Evolutionary conservation across 1,140 invertebrate genomes (phyloP).

Genomic region (Drosophila watanabei): DNA sequence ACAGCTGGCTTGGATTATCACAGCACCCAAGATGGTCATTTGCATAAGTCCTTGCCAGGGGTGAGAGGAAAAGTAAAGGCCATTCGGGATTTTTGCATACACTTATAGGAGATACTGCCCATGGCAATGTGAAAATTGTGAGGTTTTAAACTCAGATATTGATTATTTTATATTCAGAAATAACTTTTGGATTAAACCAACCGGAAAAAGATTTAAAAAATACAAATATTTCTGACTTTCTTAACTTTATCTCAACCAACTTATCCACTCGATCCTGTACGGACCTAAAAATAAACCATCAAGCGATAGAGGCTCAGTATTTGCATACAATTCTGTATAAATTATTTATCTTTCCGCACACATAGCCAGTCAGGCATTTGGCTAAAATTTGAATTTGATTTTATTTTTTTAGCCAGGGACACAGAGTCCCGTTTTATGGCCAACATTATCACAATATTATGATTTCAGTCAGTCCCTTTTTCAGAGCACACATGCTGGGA

Average conservation of each 20-base stretch:
- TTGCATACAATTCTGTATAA: background rate
- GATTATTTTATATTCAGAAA: no score
- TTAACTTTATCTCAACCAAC: background rate
- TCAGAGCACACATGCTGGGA: constrained; percentile 28
- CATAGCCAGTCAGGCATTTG: no score
- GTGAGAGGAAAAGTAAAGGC: constrained; percentile 30
- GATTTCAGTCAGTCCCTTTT: constrained; percentile 42
- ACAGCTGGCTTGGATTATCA: constrained; percentile 37
- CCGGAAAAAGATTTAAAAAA: background rate
- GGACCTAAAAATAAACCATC: background rate
- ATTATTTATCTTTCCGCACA: constrained; percentile 1
- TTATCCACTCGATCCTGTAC: background rate
- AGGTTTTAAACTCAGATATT: background rate
- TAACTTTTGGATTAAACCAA: no score
- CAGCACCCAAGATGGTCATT: constrained; percentile 43
- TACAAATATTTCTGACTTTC: background rate
- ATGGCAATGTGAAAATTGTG: background rate
- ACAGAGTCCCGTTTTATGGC: constrained; percentile 13
- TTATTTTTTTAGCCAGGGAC: constrained; percentile 4
- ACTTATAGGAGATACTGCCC: background rate
- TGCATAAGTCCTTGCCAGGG: constrained; percentile 68
- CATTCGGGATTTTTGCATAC: constrained; percentile 16
- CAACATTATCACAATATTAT: constrained; percentile 53
- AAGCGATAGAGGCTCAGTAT: background rate
- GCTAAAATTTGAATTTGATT: constrained; percentile 21